Base-by-base conservation (phyloP, 2,888 invertebrate species). In the Bibio marci region DNA sequence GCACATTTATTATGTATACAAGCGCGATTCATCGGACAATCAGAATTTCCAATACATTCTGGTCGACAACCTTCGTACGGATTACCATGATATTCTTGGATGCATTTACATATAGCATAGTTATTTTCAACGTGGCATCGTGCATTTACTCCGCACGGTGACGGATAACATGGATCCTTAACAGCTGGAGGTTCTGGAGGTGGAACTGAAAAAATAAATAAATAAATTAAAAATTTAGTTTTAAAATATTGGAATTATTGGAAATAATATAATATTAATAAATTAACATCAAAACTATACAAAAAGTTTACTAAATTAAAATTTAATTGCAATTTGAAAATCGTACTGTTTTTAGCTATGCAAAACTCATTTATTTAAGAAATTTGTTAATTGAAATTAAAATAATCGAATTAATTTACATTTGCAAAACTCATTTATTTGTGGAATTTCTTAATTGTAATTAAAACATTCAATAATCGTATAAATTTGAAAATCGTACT, bases 11-110 rank as follows among this genome's bases (percentile, higher is more conserved):
- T 80, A 13, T 73, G 71, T 52, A 82, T 80, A 54, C 88, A 90
- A 10, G 85, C 81, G 47, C 76, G 74, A 46, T 85, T 76, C 35
- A 81, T 73, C 0, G 85, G 69, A 58, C 90, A 91, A 52, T 90
- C 88, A 1, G 80, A 77, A 54, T 88, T 88, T 39, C 81, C 76
- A 13, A 88, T 65, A 59, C 90, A 90, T 57, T 88, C 90, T 1
- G 87, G 87, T 46, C 80, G 69, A 52, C 81, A 81, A 32, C 72
- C 73, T 44, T 76, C 72, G 54, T 80, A 78, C 0, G 82, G 81
- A 57, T 80, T 80, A 17, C 83, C 82, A 45, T 71, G 71, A 48
- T 80, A 73, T 41, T 77, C 77, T 26, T 71, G 68, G 40, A 76
- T 62, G 44, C 62, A 62, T 32, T 57, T 54, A 50, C 79, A 79